Conservation (phyloP, 2,797 vertebrate species). For the Melanotaenia trifasciata region DNA sequence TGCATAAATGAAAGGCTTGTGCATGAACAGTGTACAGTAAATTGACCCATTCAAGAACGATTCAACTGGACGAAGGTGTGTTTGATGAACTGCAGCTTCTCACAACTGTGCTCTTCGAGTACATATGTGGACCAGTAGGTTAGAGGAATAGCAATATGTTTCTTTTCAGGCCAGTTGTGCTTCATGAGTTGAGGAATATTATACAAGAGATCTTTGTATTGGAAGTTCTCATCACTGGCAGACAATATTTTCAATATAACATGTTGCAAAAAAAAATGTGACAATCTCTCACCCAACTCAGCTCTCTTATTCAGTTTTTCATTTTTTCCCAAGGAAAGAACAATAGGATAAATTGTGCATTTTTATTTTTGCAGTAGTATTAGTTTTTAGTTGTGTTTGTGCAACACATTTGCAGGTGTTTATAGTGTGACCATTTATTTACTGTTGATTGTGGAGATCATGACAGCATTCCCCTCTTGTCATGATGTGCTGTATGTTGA, state of each 20-base stretch:
- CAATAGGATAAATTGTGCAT: slow-evolving; percentile 24
- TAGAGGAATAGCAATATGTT: slow-evolving; percentile 29
- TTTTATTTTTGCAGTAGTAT: slow-evolving; percentile 23
- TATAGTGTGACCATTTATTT: slow-evolving; percentile 50
- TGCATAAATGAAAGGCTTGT: slow-evolving; percentile 43
- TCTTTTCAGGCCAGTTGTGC: slow-evolving; percentile 25
- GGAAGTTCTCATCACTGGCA: slow-evolving; percentile 13
- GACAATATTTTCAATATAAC: slow-evolving; percentile 15
- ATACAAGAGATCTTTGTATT: slow-evolving; percentile 18
- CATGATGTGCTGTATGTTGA: slow-evolving; percentile 31
- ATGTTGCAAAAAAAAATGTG: slow-evolving; percentile 49
- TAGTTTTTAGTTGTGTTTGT: slow-evolving; percentile 29
- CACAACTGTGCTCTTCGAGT: slow-evolving; percentile 23
- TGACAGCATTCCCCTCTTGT: slow-evolving; percentile 41
- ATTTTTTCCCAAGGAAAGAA: slow-evolving; percentile 17
- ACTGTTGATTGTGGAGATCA: slow-evolving; percentile 42
- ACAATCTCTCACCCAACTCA: slow-evolving; percentile 58
- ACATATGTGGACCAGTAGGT: slow-evolving; percentile 20
- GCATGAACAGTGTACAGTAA: slow-evolving; percentile 61
- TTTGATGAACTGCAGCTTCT: slow-evolving; percentile 33
- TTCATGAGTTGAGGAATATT: slow-evolving; percentile 7
- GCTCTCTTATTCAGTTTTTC: slow-evolving; percentile 29
- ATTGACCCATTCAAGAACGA: slow-evolving; percentile 33
- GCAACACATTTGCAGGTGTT: slow-evolving; percentile 47
- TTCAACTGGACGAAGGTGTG: slow-evolving; percentile 28